Base-by-base conservation (phyloP, 2,888 invertebrate species). In the Nymphalis urticae region DNA sequence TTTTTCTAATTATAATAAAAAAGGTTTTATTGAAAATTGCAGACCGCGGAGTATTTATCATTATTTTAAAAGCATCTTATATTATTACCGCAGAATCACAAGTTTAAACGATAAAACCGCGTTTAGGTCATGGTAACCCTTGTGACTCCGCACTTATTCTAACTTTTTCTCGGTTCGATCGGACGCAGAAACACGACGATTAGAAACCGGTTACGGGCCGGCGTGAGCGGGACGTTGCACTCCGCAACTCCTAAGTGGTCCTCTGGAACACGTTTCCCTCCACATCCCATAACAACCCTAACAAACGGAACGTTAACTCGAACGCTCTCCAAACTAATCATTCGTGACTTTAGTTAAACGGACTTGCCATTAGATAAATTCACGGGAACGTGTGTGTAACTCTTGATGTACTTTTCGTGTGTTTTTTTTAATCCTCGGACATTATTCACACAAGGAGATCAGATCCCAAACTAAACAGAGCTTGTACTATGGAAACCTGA, bases 201-300 rank as follows among this genome's bases (percentile, higher is more conserved):
- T 91, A 91, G 90, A 73, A 90, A 91, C 91, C 89, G 88, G 91
- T 91, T 82, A 73, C 70, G 75, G 78, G 79, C 62, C 71, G 80
- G 81, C 84, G 82, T 42, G 42, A 77, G 79, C 80, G 80, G 85
- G 82, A 82, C 88, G 80, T 78, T 85, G 86, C 85, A 86, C 88
- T 87, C 85, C 66, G 75, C 77, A 79, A 79, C 81, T 82, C 82
- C 83, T 83, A 62, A 67, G 59, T 51, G 60, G 63, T 65, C 63
- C 65, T 74, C 74, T 78, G 73, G 74, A 69, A 68, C 73, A 73
- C 80, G 86, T 84, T 84, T 73, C 79, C 76, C 69, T 51, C 75
- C 64, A 68, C 75, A 76, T 76, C 78, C 80, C 73, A 71, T 70
- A 56, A 58, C 62, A 66, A 60, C 54, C 62, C 61, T 32, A 24